Base-by-base conservation (phyloP, 1,140 invertebrate genomes). In the Drosophila subpulchrella region DNA sequence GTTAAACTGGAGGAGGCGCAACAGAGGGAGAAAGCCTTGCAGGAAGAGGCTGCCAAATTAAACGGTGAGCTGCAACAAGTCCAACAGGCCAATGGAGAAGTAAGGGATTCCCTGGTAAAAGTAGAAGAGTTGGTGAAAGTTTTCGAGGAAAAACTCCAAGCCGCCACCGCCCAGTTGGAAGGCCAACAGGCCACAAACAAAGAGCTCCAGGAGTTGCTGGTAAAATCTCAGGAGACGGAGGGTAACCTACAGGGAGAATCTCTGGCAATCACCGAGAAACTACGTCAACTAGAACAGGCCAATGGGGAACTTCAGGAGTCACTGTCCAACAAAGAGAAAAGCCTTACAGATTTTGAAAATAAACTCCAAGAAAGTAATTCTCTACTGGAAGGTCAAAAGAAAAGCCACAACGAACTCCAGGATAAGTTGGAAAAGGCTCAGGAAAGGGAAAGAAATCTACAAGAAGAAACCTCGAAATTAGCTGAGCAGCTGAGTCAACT, bases 361-460 rank as follows among this genome's bases (percentile, higher is more conserved):
- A 39, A 56, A 59, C 38, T 75, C 6, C 15, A 46, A 4, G 60
- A 75, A 13, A 50, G 41, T 11, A 17, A 36, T 44, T n/a, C 42
- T 3, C 34, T 70, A 27, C 4, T 74, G 4, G 27, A 47, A 27
- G 5, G 6, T 0, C 66, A 77, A 44, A 70, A 13, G 15, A 41
- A 13, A 11, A 46, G 42, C 41, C 44, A 47, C 50, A 42, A 54
- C 4, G 56, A 57, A 27, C 11, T 78, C 5, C 58, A 85, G 10
- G 42, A 86, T 11, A 74, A 83, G 6, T n/a, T 83, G 15, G 56
- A 84, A n/a, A 32, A 62, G 20, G 6, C 67, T 0, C 56, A 83
- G 27, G 61, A 60, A 27, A 68, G 38, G 7, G 80, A 82, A 32
- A 44, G 63, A 6, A 39, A 34, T 8, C 47, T 75, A 0, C 46